Base-by-base conservation (phyloP, 2,113 vertebrate genomes). In the Mastomys natalensis region DNA sequence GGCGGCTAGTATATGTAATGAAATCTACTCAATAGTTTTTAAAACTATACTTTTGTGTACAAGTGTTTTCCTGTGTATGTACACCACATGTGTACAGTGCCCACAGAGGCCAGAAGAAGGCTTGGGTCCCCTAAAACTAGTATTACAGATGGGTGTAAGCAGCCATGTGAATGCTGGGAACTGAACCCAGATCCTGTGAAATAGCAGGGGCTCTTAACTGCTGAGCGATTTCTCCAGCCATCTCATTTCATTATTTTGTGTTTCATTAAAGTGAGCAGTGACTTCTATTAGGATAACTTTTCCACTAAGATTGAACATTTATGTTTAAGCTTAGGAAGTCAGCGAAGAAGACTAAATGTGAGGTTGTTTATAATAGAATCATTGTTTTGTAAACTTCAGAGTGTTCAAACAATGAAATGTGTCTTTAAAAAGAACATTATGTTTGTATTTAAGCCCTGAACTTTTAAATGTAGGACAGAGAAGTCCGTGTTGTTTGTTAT, bases 401-500 rank as follows among this genome's bases (percentile, higher is more conserved):
- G 26, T 90, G 31, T 93, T 96, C 89, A 45, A 96, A 76, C 85
- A 89, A 89, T 5, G 5, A 87, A 31, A 45, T 90, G 0, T 92
- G 19, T 70, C 53, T 94, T 93, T 95, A 13, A 68, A 13, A 60
- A 58, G 53, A 81, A 29, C 66, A 24, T 72, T 40, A 55, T 21
- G 81, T 7, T 72, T 26, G 84, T 34, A 48, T n/a, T 17, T 93
- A 93, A 93, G 91, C 73, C 51, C 19, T 29, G 76, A 58, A 51
- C 21, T 94, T 93, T 93, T 87, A 73, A 91, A 68, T 55, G 19
- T 43, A 80, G 53, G 6, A 72, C n/a, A 74, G 48, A 76, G 62
- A 70, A 91, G 21, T 73, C 80, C 29, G 22, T n/a, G 91, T 92
- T 89, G 53, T 82, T 93, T 95, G 80, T 73, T 84, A 43, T 92